Conservation (phyloP, 1,140 invertebrate species). For the Nymphalis io region DNA sequence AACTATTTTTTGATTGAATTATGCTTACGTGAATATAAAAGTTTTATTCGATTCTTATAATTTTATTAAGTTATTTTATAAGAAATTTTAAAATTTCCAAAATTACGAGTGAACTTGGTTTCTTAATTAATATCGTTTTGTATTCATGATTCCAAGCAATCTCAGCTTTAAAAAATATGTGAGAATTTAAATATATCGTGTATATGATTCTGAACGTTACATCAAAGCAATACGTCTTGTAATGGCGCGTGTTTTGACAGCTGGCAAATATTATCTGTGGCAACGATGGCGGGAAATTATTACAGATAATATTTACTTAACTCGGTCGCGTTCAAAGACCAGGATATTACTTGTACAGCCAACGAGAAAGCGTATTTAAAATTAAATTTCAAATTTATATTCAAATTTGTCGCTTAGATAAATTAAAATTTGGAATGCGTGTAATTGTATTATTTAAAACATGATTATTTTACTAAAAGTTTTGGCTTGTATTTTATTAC, state of each 20-base stretch:
- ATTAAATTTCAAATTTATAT: not conserved
- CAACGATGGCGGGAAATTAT: conserved; percentile 39
- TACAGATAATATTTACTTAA: conserved; percentile 43
- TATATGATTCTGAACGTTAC: conserved; percentile 1
- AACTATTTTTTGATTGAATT: too few relatives aligned
- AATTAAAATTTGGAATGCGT: too few relatives aligned
- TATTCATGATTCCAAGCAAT: too few relatives aligned
- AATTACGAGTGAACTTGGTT: too few relatives aligned
- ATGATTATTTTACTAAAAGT: too few relatives aligned
- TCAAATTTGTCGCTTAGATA: not conserved
- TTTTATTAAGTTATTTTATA: too few relatives aligned
- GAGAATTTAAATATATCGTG: not conserved
- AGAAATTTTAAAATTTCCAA: too few relatives aligned
- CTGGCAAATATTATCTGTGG: conserved; percentile 34
- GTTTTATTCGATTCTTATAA: too few relatives aligned
- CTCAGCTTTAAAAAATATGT: not conserved
- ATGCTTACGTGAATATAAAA: too few relatives aligned
- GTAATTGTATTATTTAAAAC: too few relatives aligned
- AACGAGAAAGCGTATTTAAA: conserved; percentile 24
- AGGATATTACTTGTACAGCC: conserved; percentile 36
- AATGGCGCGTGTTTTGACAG: conserved; percentile 39
- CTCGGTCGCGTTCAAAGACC: conserved; percentile 30
- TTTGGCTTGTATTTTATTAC: too few relatives aligned
- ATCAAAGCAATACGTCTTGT: conserved; percentile 10
- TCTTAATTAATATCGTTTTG: too few relatives aligned